These are phyloP conservation scores for Apocrypta bakeri DNA, from an alignment of 1,140 invertebrate genomes.

Conservation along the genomic window DNA sequence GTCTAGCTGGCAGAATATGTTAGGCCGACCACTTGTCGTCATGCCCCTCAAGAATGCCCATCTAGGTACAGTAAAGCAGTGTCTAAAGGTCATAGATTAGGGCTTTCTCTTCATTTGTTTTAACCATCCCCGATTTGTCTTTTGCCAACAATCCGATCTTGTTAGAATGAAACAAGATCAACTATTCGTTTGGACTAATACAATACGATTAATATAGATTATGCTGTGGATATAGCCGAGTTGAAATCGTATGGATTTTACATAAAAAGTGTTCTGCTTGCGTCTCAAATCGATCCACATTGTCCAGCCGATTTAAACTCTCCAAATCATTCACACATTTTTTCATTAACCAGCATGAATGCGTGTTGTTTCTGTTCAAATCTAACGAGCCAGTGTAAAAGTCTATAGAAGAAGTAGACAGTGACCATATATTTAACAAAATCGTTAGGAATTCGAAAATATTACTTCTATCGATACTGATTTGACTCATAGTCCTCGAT, in stretches of 20 bases:
- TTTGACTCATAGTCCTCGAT: background rate
- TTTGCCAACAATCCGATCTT: background rate
- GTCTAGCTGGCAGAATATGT: slow-evolving; percentile 95
- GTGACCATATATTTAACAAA: background rate
- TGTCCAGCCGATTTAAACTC: background rate
- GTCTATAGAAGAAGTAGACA: slow-evolving; percentile 12
- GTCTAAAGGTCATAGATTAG: slow-evolving; percentile 55
- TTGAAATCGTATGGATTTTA: slow-evolving; percentile 5
- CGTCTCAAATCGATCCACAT: too few relatives aligned
- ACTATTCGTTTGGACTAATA: background rate
- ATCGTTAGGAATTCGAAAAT: background rate
- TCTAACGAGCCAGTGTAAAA: background rate
- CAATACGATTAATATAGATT: background rate
- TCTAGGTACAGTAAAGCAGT: slow-evolving; percentile 84
- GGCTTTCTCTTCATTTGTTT: slow-evolving; percentile 15
- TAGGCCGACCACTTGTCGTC: slow-evolving; percentile 92
- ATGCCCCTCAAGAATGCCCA: slow-evolving; percentile 91
- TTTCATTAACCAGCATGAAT: slow-evolving; percentile 45
- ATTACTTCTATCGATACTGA: too few relatives aligned
- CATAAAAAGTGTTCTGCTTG: slow-evolving; percentile 14
- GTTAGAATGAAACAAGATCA: background rate
- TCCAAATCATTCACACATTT: background rate
- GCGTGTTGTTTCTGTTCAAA: slow-evolving; percentile 28
- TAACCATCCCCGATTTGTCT: slow-evolving; percentile 6
- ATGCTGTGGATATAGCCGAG: background rate